These are phyloP conservation scores for Tethea ocularis DNA, from an alignment of 2,888 invertebrate species.

Conservation along the genomic window DNA sequence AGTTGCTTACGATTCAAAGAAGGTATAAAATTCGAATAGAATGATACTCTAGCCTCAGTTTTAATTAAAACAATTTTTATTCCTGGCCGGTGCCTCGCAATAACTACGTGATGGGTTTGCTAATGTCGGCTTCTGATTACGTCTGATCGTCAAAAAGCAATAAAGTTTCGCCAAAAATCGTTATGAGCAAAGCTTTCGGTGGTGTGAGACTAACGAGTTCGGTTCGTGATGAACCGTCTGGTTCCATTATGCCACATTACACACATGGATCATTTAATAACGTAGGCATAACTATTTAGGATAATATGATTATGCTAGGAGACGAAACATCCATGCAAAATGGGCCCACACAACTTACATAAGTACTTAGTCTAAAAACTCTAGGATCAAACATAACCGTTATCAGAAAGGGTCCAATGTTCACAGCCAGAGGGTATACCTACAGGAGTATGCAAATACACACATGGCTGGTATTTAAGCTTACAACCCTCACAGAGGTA, in stretches of 20 bases:
- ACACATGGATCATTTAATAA: slow-evolving; percentile 27
- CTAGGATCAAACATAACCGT: background rate
- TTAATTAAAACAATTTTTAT: slow-evolving; percentile 41
- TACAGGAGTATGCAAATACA: background rate
- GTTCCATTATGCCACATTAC: slow-evolving; percentile 22
- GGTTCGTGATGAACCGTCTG: slow-evolving; percentile 34
- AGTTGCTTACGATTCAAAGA: slow-evolving; percentile 5
- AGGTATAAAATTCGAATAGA: background rate
- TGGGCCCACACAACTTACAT: background rate
- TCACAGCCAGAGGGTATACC: background rate
- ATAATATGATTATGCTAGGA: background rate
- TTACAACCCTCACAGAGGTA: background rate
- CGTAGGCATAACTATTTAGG: slow-evolving; percentile 19
- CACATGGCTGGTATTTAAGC: background rate
- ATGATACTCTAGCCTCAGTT: slow-evolving; percentile 19
- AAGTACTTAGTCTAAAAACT: background rate
- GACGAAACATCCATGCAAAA: background rate
- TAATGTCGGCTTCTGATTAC: slow-evolving; percentile 36
- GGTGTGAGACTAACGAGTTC: slow-evolving; percentile 42
- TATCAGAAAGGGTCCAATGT: background rate
- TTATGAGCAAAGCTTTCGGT: slow-evolving; percentile 26
- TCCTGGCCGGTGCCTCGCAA: slow-evolving; percentile 16
- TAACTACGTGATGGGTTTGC: slow-evolving; percentile 32
- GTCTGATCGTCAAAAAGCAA: slow-evolving; percentile 42
- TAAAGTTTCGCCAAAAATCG: slow-evolving; percentile 45